Base-by-base conservation (phyloP, 2,888 invertebrate species). In the Chesias legatella region DNA sequence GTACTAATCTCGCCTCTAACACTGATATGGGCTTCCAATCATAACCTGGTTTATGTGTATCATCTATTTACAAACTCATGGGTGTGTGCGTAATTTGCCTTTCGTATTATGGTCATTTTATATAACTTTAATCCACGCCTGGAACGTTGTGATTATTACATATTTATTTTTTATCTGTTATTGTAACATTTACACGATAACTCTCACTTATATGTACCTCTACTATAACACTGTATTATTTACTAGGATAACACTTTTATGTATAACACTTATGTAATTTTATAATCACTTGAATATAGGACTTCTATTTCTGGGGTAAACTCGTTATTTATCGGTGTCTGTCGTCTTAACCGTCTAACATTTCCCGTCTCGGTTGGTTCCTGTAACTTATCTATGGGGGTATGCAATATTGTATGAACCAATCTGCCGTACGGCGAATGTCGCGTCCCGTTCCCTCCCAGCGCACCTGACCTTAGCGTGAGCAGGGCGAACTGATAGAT, bases 401-500 rank as follows among this genome's bases (percentile, higher is more conserved):
- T 63, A 58, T 67, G 28, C 45, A 62, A 36, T 67, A 70, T 57
- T 68, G 79, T 82, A 80, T 86, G 88, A 84, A 84, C 84, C 88
- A 83, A 83, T 88, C 81, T 74, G 63, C 81, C 75, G 76, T 63
- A 43, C 56, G 22, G 64, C 58, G 62, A 54, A 53, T 63, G 60
- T 62, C 60, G 53, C 62, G 70, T 70, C 75, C 77, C 73, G 58
- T 58, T 65, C 73, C 79, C 75, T 74, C 79, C 80, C 66, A 67
- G 74, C 76, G 79, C 72, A 69, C 63, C 59, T 60, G 58, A 66
- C 77, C 74, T 81, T 82, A 81, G 81, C 73, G 69, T 74, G 66
- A 73, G 74, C 90, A 98, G 97, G 98, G 97, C 75, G 97, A 97
- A 89, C 93, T 96, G 91, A 92, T 97, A 77, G 96, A 97, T 90